A percentile compares a stretch with the other conserved stretches of the same genome.
Conservation (phyloP, 2,888 invertebrate species). For the Cephus spinipes region DNA sequence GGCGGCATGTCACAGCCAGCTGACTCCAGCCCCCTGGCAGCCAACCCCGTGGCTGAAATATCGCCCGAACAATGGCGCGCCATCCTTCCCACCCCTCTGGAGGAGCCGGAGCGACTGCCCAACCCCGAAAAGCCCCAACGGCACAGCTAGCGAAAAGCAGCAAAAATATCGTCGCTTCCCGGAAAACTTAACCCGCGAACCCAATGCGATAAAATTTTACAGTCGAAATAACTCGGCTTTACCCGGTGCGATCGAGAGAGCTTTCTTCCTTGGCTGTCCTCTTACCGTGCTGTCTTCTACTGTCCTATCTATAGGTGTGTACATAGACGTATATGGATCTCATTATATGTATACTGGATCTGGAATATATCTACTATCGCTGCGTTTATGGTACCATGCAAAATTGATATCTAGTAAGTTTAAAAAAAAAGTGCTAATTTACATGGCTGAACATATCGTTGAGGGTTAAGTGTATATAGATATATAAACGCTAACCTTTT, state of each 20-base stretch:
- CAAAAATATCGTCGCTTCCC: slow-evolving; percentile 52
- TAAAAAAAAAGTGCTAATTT: not conserved
- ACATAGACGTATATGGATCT: not conserved
- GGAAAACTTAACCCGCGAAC: slow-evolving; percentile 48
- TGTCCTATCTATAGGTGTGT: not conserved
- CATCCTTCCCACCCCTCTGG: slow-evolving; percentile 34
- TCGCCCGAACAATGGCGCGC: slow-evolving; percentile 64
- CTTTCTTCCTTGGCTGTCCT: slow-evolving; percentile 12
- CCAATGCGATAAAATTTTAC: slow-evolving; percentile 55
- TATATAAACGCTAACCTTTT: not conserved
- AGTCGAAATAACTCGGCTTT: slow-evolving; percentile 41
- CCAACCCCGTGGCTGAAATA: slow-evolving; percentile 63
- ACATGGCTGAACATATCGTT: not conserved
- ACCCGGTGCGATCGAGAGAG: not conserved
- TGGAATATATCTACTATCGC: not conserved
- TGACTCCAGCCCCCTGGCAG: slow-evolving; percentile 59
- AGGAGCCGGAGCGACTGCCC: slow-evolving; percentile 2
- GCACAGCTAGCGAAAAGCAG: slow-evolving; percentile 31
- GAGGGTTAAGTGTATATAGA: not conserved
- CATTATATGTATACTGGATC: not conserved
- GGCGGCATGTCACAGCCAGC: slow-evolving; percentile 66
- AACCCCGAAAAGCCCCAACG: slow-evolving; percentile 7
- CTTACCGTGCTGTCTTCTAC: slow-evolving; percentile 8
- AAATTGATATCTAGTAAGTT: not conserved
- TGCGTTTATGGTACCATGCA: not conserved